Evolutionary conservation across 2,113 vertebrate genomes (phyloP).

Genomic region (Ciconia stormi): DNA sequence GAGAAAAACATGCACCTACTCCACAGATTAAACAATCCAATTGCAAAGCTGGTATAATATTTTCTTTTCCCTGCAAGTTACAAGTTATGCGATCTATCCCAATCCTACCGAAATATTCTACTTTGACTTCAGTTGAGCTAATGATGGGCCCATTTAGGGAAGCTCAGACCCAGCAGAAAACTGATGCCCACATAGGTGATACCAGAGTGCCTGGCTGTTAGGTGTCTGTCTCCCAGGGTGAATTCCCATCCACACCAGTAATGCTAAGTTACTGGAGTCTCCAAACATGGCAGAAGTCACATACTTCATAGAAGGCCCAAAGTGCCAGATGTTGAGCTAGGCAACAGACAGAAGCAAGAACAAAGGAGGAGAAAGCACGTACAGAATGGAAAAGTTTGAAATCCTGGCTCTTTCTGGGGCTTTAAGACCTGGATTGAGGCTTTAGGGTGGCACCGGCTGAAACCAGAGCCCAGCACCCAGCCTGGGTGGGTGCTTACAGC

Average conservation of each 20-base stretch:
- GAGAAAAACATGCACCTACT: neutral
- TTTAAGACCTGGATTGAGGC: neutral
- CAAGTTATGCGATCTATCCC: neutral
- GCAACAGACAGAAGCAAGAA: neutral
- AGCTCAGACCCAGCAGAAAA: neutral
- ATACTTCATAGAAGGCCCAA: neutral
- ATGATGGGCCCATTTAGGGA: neutral
- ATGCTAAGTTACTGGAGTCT: neutral
- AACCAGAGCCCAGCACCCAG: neutral
- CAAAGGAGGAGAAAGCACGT: neutral
- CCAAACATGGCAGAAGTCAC: accelerated
- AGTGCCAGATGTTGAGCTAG: neutral
- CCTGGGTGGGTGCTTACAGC: neutral
- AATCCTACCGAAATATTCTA: neutral
- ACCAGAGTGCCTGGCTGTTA: neutral
- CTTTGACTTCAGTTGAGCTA: neutral
- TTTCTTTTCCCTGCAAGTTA: neutral
- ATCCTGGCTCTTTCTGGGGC: neutral
- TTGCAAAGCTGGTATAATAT: neutral
- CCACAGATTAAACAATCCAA: neutral
- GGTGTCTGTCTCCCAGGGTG: neutral
- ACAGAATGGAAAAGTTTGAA: neutral
- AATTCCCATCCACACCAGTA: neutral
- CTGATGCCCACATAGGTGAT: accelerated
- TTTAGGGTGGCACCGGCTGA: neutral